A percentile compares a stretch with the other conserved stretches of the same genome.
Conservation (phyloP, 1,140 invertebrate genomes). For the Neoseiulus cucumeris region DNA sequence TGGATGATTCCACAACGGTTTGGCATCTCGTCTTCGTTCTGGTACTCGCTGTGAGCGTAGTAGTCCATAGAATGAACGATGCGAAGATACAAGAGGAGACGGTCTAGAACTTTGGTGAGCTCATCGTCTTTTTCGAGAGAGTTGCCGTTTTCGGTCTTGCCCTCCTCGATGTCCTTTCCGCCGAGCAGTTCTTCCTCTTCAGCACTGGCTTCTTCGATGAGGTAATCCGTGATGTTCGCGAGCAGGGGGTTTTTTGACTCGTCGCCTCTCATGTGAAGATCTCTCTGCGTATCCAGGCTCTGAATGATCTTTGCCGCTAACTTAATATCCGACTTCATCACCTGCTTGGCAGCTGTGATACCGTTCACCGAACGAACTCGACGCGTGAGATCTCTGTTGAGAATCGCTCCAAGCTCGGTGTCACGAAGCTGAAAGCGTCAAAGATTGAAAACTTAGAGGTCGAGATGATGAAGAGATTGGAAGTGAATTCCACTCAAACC, state of each 20-base stretch:
- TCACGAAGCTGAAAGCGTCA: slow-evolving; percentile 46
- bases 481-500: background rate
- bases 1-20: slow-evolving; percentile 97
- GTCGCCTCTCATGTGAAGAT: slow-evolving; percentile 46
- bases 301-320: slow-evolving; percentile 84
- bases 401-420: slow-evolving; percentile 76
- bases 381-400: slow-evolving; percentile 77
- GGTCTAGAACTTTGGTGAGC: slow-evolving; percentile 49
- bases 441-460: background rate
- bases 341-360: slow-evolving; percentile 68
- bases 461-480: background rate
- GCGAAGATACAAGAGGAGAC: slow-evolving; percentile 74
- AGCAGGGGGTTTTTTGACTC: slow-evolving; percentile 81
- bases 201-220: slow-evolving; percentile 93
- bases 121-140: slow-evolving; percentile 52
- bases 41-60: slow-evolving; percentile 96
- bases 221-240: slow-evolving; percentile 89
- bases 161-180: slow-evolving; percentile 33
- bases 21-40: slow-evolving; percentile 99
- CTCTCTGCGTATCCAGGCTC: slow-evolving; percentile 64
- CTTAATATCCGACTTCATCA: slow-evolving; percentile 77
- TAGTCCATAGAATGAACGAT: slow-evolving; percentile 97
- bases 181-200: slow-evolving; percentile 93
- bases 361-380: slow-evolving; percentile 80
- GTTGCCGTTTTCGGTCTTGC: slow-evolving; percentile 9